Base-by-base conservation (phyloP, 2,113 vertebrate genomes). In the Poicephalus meyeri region DNA sequence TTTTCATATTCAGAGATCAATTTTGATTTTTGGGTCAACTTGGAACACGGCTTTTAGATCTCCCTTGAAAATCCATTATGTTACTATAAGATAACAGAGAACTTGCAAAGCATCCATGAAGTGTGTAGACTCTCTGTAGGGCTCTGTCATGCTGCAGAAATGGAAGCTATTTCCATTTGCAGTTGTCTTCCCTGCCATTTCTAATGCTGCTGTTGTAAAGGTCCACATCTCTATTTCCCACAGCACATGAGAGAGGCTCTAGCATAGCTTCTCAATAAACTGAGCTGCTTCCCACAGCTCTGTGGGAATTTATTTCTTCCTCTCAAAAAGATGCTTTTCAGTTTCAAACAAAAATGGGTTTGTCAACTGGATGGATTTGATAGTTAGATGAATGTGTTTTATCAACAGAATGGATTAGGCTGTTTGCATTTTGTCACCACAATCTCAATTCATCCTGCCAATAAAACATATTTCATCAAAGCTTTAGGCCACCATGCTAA, bases 371-470 rank as follows among this genome's bases (percentile, higher is more conserved):
- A 91, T 80, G 92, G 80, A 90, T 95, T 56, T 89, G 86, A 92
- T 91, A 16, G 63, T 63, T 88, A 49, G 89, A 95, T 93, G 70
- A 91, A 95, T 85, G 91, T 58, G 85, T 82, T 96, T 96, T 85
- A 96, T 95, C 96, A 95, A 14, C 9, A 10, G 80, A 93, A 96
- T 85, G 94, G 95, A 96, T 96, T 92, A 93, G 92, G 82, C 50
- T 95, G 87, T 96, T 97, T 96, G 91, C 93, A 90, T 96, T 97
- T 95, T 95, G 94, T 95, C 96, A 88, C n/a, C 64, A 11, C 68
- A 77, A 78, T 55, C 95, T 96, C 95, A 58, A 80, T 91, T 91
- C 84, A 61, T 68, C 50, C 91, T 97, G 95, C 93, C 96, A 88
- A 87, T 91, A 93, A 78, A 94, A 87, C 73, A n/a, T 78, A 89